Base-by-base conservation (phyloP, 2,113 vertebrate species). In the Brienomyrus longianalis region DNA sequence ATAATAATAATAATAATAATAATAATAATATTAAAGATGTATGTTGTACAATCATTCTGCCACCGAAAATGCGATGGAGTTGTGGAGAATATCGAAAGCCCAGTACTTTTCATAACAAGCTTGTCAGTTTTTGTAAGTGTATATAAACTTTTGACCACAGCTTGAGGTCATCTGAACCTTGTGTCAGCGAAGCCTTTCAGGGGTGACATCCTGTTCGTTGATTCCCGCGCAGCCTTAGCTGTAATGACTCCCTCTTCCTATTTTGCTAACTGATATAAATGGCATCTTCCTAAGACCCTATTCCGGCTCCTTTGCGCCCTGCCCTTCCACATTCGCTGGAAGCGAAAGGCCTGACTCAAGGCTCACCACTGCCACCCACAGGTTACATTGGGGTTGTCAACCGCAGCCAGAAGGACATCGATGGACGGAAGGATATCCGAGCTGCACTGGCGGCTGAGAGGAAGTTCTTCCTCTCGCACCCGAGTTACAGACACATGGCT, bases 381-480 rank as follows among this genome's bases (percentile, higher is more conserved):
- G 98, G 98, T 9, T 99, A 99, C 91, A 98, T 99, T 0, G 98
- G 98, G 0, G 98, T 99, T 9, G 98, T 99, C 23, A 99, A 99
- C 95, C 97, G 98, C 27, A 99, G 98, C 94, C 98, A 99, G 93
- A 99, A 99, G 95, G 98, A 99, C 93, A 99, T 99, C 0, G 98
- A 99, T 0, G 98, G 98, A 0, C 97, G 95, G 93, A 99, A 99
- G 94, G 98, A 99, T 93, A 99, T 99, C 92, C 89, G 96, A 0
- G 96, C 93, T 0, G 98, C 98, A 1, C 93, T 99, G 94, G 97
- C 96, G 0, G 98, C 98, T 0, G 98, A 99, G 94, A 96, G 98
- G 88, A 99, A 99, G 90, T 99, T 99, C 92, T 99, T 99, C 95
- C 95, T 99, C 19, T 99, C 98, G 0, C 98, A 99, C 91, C 98